Evolutionary conservation across 2,113 vertebrate species (phyloP).

Genomic region (Panurus biarmicus): DNA sequence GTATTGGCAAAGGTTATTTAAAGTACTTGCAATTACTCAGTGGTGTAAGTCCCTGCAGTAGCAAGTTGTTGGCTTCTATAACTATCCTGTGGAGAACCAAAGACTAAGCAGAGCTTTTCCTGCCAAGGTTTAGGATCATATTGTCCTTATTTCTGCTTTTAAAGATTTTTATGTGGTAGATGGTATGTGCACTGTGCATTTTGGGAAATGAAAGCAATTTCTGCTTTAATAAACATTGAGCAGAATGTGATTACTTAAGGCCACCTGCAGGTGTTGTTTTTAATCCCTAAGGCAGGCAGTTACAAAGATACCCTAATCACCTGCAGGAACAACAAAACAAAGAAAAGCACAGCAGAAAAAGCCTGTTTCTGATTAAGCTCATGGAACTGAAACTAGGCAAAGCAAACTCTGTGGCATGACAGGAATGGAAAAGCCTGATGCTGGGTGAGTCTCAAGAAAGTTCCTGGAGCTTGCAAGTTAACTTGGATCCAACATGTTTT

Average conservation of each 20-base stretch:
- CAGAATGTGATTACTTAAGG: not conserved
- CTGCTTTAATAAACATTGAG: not conserved
- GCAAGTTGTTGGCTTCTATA: not conserved
- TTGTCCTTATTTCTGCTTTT: not conserved
- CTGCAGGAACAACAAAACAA: not conserved
- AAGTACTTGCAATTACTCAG: not conserved
- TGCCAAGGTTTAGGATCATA: not conserved
- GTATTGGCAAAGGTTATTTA: not conserved
- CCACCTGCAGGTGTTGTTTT: conserved; percentile 53
- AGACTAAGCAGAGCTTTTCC: not conserved
- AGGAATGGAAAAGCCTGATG: not conserved
- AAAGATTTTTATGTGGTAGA: not conserved
- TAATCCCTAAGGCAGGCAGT: conserved; percentile 16
- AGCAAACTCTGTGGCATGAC: not conserved
- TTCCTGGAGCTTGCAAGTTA: not conserved
- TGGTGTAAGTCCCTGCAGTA: not conserved
- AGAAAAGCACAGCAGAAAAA: not conserved
- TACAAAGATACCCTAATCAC: conserved; percentile 14
- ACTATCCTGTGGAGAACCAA: not conserved
- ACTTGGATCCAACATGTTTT: not conserved
- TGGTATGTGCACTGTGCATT: not conserved
- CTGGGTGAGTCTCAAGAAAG: not conserved
- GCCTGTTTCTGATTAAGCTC: not conserved
- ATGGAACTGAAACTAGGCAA: not conserved
- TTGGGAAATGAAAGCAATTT: conserved; percentile 8